A percentile compares a stretch with the other conserved stretches of the same genome.
Evolutionary conservation across 2,888 invertebrate genomes (phyloP).

Genomic region (Hypomecis punctinalis): DNA sequence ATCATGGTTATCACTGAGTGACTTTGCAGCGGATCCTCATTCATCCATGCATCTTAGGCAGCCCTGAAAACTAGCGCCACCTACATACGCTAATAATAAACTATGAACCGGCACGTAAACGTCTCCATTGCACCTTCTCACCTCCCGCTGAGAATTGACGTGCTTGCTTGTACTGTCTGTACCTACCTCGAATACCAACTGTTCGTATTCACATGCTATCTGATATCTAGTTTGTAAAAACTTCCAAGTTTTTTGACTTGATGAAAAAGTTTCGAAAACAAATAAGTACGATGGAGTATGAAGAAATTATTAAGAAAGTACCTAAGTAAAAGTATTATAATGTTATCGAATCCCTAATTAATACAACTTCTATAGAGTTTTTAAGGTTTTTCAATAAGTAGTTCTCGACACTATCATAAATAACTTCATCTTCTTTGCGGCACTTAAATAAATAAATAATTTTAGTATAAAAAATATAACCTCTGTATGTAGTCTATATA

Average conservation of each 20-base stretch:
- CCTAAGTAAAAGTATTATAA: too few species aligned
- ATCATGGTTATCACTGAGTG: too few species aligned
- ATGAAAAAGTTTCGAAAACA: neutral
- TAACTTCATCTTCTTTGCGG: too few species aligned
- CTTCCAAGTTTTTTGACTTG: neutral
- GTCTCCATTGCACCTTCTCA: conserved; percentile 47
- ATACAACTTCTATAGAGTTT: too few species aligned
- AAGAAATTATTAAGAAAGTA: neutral
- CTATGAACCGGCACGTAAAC: conserved; percentile 41
- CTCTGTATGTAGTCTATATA: too few species aligned
- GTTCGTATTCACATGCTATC: conserved; percentile 15
- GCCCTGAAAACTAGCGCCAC: conserved; percentile 34
- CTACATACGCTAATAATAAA: conserved; percentile 48
- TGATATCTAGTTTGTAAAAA: conserved; percentile 4
- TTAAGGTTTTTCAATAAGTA: too few species aligned
- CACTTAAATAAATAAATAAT: too few species aligned
- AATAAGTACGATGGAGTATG: neutral
- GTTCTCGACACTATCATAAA: too few species aligned
- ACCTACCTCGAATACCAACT: conserved; percentile 1
- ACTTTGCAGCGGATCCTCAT: too few species aligned
- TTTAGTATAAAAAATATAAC: too few species aligned
- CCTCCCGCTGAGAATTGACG: conserved; percentile 39
- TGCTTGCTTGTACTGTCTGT: conserved; percentile 14
- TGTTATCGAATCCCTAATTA: too few species aligned
- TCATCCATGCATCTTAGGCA: neutral